phyloP scores from a whole-genome alignment of 2,797 vertebrate genomes.

The Scyliorhinus canicula region DNA sequence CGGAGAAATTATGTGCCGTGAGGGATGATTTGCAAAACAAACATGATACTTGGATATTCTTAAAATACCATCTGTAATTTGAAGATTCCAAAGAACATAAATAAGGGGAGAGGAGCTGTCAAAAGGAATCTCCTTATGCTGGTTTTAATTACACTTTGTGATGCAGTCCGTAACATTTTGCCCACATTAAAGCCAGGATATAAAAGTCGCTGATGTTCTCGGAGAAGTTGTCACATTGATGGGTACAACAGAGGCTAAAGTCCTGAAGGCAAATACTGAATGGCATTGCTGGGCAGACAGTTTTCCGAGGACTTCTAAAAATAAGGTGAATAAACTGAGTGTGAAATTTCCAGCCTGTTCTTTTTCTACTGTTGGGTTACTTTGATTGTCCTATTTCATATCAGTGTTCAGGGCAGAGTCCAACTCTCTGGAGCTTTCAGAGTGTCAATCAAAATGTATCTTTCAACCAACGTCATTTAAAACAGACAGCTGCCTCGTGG shows the following conservation, averaged over 20 bases:
- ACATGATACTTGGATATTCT: neutral
- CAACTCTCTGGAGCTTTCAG: neutral
- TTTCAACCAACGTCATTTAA: neutral
- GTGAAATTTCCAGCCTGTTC: neutral
- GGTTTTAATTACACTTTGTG: neutral
- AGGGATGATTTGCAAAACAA: too few relatives aligned
- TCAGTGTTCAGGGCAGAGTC: neutral
- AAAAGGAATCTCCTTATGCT: neutral
- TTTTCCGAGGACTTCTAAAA: neutral
- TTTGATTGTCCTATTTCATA: neutral
- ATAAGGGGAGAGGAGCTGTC: neutral
- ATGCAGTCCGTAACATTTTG: neutral
- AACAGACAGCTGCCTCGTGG: too few relatives aligned
- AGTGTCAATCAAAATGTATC: neutral
- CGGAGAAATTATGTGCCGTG: neutral
- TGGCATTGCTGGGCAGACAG: neutral
- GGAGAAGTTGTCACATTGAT: neutral
- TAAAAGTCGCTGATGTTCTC: neutral
- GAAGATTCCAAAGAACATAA: neutral
- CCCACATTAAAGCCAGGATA: neutral
- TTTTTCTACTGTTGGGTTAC: neutral
- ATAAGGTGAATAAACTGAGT: neutral
- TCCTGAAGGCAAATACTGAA: neutral
- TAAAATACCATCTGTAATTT: neutral
- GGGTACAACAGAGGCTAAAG: neutral